Evolutionary conservation across 2,113 vertebrate genomes (phyloP), one percentile per base, ranked within the genome.

Genomic region (Salvelinus fontinalis): DNA sequence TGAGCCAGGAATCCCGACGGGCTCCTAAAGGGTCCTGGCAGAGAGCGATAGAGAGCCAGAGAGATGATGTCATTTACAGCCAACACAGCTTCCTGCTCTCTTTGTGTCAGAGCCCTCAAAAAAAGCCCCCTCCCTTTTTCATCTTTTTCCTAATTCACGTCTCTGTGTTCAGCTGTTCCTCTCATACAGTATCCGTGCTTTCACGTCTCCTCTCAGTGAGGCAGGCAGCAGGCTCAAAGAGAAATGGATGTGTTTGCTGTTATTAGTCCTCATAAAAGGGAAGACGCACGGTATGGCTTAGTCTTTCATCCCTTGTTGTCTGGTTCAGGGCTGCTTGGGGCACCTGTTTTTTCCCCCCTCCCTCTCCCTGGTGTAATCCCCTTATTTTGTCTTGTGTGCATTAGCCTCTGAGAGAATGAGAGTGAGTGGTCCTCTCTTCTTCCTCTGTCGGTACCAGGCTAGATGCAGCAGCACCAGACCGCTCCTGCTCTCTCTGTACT

Each of bases 351-450:
- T 26, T 75, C 70, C 4, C 11, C 22, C 22, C 48, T 14, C 59
- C 48, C 67, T 67, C 75, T 67, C 77, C 49, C 44, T 39, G 49
- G 29, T 24, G 48, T 86, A 76, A 86, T 83, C 74, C 51, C 16
- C 81, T 8, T 76, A 66, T 79, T 85, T 85, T 86, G 77, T 88
- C 71, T 84, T 51, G 74, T 14, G n/a, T 75, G 77, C 77, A 85
- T 87, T 84, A 72, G 83, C 71, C 70, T 18, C n/a, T 67, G 22
- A 26, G 24, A 68, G 44, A 51, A 44, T 13, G 18, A 20, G 14
- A 75, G 77, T 60, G 57, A 29, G 79, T 60, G 59, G 59, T 22
- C n/a, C 59, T 62, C 7, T 62, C 59, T 18, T 54, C 51, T 54
- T 14, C 51, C 16, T 54, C 13, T 8, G 20, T 62, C 7, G 1